Evolutionary conservation across 2,888 invertebrate species (phyloP), one percentile per base, ranked within the genome.

Genomic region (Cryptocheilus praepositus): DNA sequence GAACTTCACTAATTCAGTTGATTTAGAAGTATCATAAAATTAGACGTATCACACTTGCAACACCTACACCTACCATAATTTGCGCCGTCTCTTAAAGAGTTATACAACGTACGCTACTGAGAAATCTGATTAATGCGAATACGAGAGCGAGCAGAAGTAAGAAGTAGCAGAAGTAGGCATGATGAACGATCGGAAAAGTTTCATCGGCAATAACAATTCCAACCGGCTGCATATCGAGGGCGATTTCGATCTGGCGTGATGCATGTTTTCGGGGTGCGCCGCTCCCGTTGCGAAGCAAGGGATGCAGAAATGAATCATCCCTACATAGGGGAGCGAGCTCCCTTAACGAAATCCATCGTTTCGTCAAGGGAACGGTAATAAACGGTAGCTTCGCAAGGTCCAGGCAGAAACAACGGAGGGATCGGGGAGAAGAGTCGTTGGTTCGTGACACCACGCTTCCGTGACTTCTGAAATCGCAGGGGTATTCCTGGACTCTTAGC

Each of bases 391-490:
- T 28, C 56, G 56, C 44, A 44, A 56, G 21, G 44, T 56, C 56
- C 43, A 22, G 44, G 19, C 21, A 5, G 16, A 49, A 49, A 49
- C 49, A 49, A 49, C 16, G 49, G 8, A 11, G 36, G 36, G 36
- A 36, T 4, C 13, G 36, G 8, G 36, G 36, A 36, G 36, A 11
- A 49, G 49, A 49, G 16, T 49, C 49, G 16, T n/a, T 18, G n/a
- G 16, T 16, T 18, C 49, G 49, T 49, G 18, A 49, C 18, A 43
- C 55, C 43, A 28, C 53, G 61, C 36, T 59, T 16, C 51, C 49
- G 58, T 19, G 52, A 70, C 72, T 36, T 64, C 45, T 13, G 36
- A 45, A 46, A n/a, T 49, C 61, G 60, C 68, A 36, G 11, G 44
- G 28, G 70, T 55, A 46, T 19, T 2, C 25, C n/a, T 13, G 49